Evolutionary conservation across 1,140 invertebrate genomes (phyloP), one percentile per base, ranked within the genome.

Genomic region (Drosophila santomea): DNA sequence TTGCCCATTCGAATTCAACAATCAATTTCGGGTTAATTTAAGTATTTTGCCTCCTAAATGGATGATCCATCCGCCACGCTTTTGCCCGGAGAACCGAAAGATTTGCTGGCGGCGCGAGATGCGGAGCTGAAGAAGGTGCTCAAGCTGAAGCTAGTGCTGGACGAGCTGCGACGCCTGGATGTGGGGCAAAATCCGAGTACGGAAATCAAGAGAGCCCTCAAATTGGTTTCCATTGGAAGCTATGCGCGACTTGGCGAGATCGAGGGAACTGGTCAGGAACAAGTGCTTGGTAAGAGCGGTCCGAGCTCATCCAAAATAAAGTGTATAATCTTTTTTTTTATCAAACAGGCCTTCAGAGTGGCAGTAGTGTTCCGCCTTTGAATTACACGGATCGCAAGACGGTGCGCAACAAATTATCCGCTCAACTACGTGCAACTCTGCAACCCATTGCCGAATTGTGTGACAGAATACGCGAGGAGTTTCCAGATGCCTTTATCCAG

Each of bases 331-430:
- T 1, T 39, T 10, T 39, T 10, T 7, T 3, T 1, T 17, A 17
- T 51, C 28, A 8, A 0, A 45, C 54, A 88, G 84, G 68, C 12
- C 50, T 89, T 10, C 67, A 62, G 35, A 64, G 71, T 15, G 50
- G 17, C 23, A 66, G 36, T 15, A 71, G 17, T 5, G 50, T n/a
- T 8, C 72, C 76, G 0, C 54, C 63, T 4, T 47, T 90, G 4
- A 82, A 60, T 43, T 90, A 90, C 17, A 67, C 59, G 4, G 81
- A 90, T n/a, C 55, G 78, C 10, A 90, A 85, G 41, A 44, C 59
- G 2, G 45, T 90, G 14, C 71, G 68, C 12, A 51, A 23, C 0
- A 67, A 60, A 17, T 39, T 90, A 15, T 50, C 51, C 7, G 55
- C 58, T 2, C 62, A 81, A n/a, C 36, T 90, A 0, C 62, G 59